A percentile compares a stretch with the other conserved stretches of the same genome.
Conservation (phyloP, 2,888 invertebrate species). For the Diplolepis rosae region DNA sequence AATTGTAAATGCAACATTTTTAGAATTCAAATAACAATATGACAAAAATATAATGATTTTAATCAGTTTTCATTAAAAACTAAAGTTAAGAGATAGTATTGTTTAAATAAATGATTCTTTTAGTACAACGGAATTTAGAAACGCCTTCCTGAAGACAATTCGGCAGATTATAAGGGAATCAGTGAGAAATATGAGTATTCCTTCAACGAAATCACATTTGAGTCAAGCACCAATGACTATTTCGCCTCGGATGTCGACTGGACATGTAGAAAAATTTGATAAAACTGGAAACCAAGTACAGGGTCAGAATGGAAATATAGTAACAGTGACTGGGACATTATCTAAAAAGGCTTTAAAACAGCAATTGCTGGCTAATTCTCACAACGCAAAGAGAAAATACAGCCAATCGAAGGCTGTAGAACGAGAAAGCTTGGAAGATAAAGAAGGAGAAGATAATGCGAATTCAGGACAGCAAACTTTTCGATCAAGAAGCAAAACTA, state of each 20-base stretch:
- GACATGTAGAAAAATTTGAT: slow-evolving; percentile 68
- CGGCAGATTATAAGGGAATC: slow-evolving; percentile 97
- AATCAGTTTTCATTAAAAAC: too few relatives aligned
- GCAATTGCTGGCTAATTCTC: slow-evolving; percentile 79
- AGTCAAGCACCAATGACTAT: slow-evolving; percentile 67
- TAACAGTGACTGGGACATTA: slow-evolving; percentile 65
- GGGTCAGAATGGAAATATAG: slow-evolving; percentile 56
- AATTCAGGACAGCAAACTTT: slow-evolving; percentile 66
- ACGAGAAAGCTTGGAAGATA: slow-evolving; percentile 86
- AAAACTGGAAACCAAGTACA: slow-evolving; percentile 59
- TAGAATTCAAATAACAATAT: background rate
- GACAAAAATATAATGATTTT: too few relatives aligned
- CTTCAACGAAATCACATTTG: slow-evolving; percentile 79
- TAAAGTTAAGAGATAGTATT: too few relatives aligned
- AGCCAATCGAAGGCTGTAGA: slow-evolving; percentile 81
- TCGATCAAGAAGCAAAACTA: slow-evolving; percentile 89
- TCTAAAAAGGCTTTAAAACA: slow-evolving; percentile 90
- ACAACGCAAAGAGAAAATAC: slow-evolving; percentile 66
- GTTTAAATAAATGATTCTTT: too few relatives aligned
- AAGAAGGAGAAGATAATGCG: slow-evolving; percentile 80
- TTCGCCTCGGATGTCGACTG: slow-evolving; percentile 68
- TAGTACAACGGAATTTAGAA: slow-evolving; percentile 96
- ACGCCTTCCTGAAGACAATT: slow-evolving; percentile 97
- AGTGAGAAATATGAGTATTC: slow-evolving; percentile 97
- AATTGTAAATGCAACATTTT: background rate